Evolutionary conservation across 2,797 vertebrate species (phyloP).

Genomic region (Staurois parvus): DNA sequence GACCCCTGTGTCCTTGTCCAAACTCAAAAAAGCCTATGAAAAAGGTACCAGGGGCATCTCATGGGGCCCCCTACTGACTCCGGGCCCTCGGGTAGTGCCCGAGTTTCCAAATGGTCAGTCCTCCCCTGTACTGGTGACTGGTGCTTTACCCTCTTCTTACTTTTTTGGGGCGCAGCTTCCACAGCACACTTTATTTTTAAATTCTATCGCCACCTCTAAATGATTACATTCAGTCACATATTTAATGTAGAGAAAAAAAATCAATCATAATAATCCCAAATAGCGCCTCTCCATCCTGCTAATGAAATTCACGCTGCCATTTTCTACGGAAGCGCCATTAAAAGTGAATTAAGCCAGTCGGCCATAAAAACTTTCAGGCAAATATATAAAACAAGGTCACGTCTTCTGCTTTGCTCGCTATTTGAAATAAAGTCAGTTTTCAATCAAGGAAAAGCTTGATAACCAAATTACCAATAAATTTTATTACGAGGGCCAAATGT

Average conservation of each 20-base stretch:
- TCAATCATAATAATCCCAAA: constrained; percentile 26
- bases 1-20: too few species aligned
- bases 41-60: too few species aligned
- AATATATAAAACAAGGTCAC: constrained; percentile 46
- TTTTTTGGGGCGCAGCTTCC: too few species aligned
- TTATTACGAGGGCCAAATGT: constrained; percentile 30
- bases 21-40: too few species aligned
- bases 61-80: too few species aligned
- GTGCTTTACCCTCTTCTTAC: too few species aligned
- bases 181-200: too few species aligned
- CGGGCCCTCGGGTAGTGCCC: too few species aligned
- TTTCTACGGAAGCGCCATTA: constrained; percentile 38
- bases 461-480: constrained; percentile 31
- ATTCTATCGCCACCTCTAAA: background rate
- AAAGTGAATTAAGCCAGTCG: constrained; percentile 44
- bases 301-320: constrained; percentile 26
- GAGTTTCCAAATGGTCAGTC: too few species aligned
- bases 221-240: constrained; percentile 20
- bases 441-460: constrained; percentile 48
- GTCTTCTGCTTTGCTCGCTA: constrained; percentile 12
- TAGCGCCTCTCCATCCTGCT: background rate
- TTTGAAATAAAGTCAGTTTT: constrained; percentile 31
- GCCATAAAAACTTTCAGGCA: constrained; percentile 23
- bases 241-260: constrained; percentile 38
- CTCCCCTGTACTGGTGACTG: too few species aligned